A percentile compares a stretch with the other conserved stretches of the same genome.
phyloP scores from a whole-genome alignment of 2,113 vertebrate species.

The Albula goreensis region DNA sequence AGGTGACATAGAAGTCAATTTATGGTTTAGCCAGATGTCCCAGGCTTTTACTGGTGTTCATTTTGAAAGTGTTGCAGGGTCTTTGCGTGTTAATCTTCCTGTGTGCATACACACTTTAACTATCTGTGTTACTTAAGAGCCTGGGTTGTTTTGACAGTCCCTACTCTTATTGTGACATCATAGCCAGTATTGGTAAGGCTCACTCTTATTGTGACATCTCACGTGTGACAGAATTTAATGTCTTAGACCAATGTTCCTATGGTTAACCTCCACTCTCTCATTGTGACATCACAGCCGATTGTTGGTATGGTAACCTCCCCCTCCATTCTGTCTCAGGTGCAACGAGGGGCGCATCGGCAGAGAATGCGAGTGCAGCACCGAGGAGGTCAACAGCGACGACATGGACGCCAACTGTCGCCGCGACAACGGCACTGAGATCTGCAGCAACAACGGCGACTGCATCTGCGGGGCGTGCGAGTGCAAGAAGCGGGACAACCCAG shows the following conservation, averaged over 20 bases:
- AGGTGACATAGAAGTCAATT: not conserved
- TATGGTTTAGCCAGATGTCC: not conserved
- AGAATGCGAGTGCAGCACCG: constrained; percentile 90
- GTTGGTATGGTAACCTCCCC: not conserved
- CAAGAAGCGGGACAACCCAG: constrained; percentile 87
- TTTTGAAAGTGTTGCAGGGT: no score
- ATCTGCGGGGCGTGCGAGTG: constrained; percentile 96
- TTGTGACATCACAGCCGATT: not conserved
- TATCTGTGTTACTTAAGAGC: not conserved
- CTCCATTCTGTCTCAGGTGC: constrained; percentile 70
- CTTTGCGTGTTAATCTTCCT: no score
- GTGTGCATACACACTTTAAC: no score
- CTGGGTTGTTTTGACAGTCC: not conserved
- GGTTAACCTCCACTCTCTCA: not conserved
- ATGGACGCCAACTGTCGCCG: constrained; percentile 93
- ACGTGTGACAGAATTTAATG: no score
- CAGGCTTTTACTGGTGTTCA: no score
- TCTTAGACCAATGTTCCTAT: no score
- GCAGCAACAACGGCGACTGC: constrained; percentile 94
- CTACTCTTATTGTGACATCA: not conserved
- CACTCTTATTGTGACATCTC: not conserved
- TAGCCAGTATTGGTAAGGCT: not conserved
- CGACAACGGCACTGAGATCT: constrained; percentile 92
- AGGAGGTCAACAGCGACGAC: constrained; percentile 92
- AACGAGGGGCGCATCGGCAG: constrained; percentile 91